A percentile compares a stretch with the other conserved stretches of the same genome.
These are phyloP conservation scores for Aelia acuminata DNA, from an alignment of 2,888 invertebrate genomes.

Conservation along the genomic window DNA sequence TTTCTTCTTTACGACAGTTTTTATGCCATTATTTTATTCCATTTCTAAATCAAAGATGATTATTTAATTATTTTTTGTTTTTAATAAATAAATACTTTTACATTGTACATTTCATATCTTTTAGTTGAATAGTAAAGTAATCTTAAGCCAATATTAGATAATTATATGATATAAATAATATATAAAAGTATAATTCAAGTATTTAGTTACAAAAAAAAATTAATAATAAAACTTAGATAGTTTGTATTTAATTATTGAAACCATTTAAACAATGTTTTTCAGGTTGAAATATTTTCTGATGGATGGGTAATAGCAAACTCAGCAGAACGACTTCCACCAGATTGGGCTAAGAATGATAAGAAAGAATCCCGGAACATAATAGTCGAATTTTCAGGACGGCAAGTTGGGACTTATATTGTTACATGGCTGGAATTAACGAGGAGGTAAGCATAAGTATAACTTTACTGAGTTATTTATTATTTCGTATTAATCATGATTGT, in stretches of 20 bases:
- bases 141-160: too few relatives aligned
- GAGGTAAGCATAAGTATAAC: too few relatives aligned
- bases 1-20: too few relatives aligned
- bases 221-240: neutral
- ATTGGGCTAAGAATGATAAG: slow-evolving; percentile 65
- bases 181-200: neutral
- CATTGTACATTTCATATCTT: too few relatives aligned
- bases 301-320: slow-evolving; percentile 77
- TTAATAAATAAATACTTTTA: too few relatives aligned
- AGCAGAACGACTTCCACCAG: slow-evolving; percentile 67
- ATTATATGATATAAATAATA: neutral
- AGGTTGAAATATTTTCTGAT: slow-evolving; percentile 79
- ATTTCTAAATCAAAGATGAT: too few relatives aligned
- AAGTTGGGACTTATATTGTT: slow-evolving; percentile 81
- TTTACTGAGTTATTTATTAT: neutral
- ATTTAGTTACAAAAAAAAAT: neutral
- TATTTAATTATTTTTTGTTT: neutral
- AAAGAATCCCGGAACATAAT: slow-evolving; percentile 75
- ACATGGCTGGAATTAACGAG: slow-evolving; percentile 88
- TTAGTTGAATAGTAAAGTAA: too few relatives aligned
- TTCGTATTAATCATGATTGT: neutral
- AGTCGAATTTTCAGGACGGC: slow-evolving; percentile 84
- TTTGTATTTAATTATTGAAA: neutral
- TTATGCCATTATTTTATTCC: too few relatives aligned
- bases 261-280: slow-evolving; percentile 1